These are phyloP conservation scores for Lophotriccus pileatus DNA, from an alignment of 2,797 vertebrate genomes.

Conservation along the genomic window DNA sequence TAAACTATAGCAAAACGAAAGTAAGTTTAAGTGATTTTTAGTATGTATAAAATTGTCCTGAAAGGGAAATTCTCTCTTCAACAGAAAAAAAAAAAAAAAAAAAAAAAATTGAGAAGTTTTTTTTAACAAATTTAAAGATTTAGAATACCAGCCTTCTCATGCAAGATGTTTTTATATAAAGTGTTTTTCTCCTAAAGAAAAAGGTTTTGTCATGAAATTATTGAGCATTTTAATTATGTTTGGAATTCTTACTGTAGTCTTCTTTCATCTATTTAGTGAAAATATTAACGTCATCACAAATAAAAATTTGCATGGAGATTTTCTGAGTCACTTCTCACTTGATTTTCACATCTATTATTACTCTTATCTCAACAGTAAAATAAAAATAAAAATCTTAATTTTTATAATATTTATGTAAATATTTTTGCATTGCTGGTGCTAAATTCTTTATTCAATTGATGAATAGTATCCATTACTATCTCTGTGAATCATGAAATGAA, in stretches of 20 bases:
- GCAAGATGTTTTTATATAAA: background rate
- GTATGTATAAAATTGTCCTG: background rate
- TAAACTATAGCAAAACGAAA: background rate
- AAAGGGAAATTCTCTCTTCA: background rate
- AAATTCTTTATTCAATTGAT: constrained; percentile 19
- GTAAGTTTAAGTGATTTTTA: background rate
- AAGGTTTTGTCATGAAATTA: background rate
- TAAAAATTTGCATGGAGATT: background rate
- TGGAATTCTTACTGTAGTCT: background rate
- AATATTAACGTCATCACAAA: background rate
- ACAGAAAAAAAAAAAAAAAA: background rate
- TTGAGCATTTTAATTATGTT: background rate
- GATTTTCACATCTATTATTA: background rate
- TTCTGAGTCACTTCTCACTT: background rate
- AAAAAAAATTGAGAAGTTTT: background rate
- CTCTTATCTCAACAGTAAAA: background rate
- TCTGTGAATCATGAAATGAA: background rate
- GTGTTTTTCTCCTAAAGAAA: background rate
- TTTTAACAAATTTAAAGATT: background rate
- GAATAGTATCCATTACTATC: background rate
- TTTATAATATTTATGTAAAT: background rate
- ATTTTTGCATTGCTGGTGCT: background rate
- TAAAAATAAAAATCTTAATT: background rate
- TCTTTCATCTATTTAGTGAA: background rate
- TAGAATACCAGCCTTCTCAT: background rate